Evolutionary conservation across 2,113 vertebrate genomes (phyloP), one percentile per base, ranked within the genome.

Genomic region (Helogale parvula): DNA sequence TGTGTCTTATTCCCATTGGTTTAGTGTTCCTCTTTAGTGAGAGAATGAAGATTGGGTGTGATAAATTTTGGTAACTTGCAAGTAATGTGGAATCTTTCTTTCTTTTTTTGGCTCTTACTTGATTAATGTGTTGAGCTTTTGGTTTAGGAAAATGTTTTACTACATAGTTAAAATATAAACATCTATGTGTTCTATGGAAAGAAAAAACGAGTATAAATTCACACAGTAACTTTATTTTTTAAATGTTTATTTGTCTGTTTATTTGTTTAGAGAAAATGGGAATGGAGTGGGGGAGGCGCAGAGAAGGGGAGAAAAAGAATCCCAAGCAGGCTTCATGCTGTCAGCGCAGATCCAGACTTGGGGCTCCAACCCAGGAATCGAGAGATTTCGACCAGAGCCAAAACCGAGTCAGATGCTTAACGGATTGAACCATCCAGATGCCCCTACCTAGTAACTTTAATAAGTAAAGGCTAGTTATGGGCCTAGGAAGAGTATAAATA

Each of bases 121-220:
- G 29, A 33, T 76, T 41, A 88, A 89, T 69, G 13, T 71, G 50
- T 63, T 86, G 35, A 89, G n/a, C 29, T 82, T 96, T 79, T 94
- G 66, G 80, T 83, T 94, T 87, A 90, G 15, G 52, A 95, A 96
- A 96, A 71, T 35, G 90, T 88, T 76, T 77, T 90, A 77, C n/a
- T 50, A 45, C 38, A 81, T 93, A 38, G 52, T 89, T 72, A 69
- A 47, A 84, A 63, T 71, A 94, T 63, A 91, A 82, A 25, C 9
- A 77, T 71, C 45, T 57, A 27, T 3, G 16, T 76, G 31, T 38
- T 82, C 33, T 95, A 0, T 94, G 77, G 41, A 71, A 88, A 74
- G 88, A 90, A 90, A 90, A 90, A 63, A 88, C 65, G 63, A 29
- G 15, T 76, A 57, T 93, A 88, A 87, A 74, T 71, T 60, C 52